Conservation (phyloP, 2,113 vertebrate species). For the Hydrochoerus hydrochaeris region DNA sequence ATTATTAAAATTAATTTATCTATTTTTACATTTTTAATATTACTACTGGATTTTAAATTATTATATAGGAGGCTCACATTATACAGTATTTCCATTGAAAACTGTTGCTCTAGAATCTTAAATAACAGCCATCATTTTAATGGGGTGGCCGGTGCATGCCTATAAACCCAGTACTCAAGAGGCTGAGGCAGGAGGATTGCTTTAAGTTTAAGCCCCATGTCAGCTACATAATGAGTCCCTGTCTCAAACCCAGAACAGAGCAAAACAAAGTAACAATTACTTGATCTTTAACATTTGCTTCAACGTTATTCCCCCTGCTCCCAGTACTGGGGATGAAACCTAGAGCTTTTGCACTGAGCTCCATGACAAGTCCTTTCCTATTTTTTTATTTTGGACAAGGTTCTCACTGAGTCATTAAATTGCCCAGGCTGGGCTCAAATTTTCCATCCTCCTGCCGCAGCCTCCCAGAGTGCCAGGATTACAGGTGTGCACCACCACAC, state of each 20-base stretch:
- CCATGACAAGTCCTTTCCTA: not conserved
- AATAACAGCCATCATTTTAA: slow-evolving; percentile 43
- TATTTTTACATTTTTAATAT: slow-evolving; percentile 47
- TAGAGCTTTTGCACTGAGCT: not conserved
- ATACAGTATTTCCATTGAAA: not conserved
- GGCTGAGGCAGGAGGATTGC: not conserved
- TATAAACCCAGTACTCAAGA: not conserved
- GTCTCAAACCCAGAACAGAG: not conserved
- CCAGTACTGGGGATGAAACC: not conserved
- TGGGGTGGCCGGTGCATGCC: not conserved
- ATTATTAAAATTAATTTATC: slow-evolving; percentile 57
- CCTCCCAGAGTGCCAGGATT: not conserved
- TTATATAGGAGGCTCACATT: not conserved
- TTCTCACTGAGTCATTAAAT: not conserved
- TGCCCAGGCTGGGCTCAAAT: not conserved
- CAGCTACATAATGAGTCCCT: not conserved
- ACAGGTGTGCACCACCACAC: not conserved
- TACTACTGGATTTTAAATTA: slow-evolving; percentile 28
- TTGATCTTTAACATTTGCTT: slow-evolving; percentile 9
- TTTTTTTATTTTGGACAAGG: not conserved
- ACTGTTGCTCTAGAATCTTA: slow-evolving; percentile 9
- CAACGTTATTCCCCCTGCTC: too few species aligned
- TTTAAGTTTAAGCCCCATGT: not conserved
- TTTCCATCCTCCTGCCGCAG: not conserved
- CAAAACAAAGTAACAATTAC: not conserved